phyloP scores from a whole-genome alignment of 1,140 invertebrate genomes.

The Drosophila sproati region DNA sequence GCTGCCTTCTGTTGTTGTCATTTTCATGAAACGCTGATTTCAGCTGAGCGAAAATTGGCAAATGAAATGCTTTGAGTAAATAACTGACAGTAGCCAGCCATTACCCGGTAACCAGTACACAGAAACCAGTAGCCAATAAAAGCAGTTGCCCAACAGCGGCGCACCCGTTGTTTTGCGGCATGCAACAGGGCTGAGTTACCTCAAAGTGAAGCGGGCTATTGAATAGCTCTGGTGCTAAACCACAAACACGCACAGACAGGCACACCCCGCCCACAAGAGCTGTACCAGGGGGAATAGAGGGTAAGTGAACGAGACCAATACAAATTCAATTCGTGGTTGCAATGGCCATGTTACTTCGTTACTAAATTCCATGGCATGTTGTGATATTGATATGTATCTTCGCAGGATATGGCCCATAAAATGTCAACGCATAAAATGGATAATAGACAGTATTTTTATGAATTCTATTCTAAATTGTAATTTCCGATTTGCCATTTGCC shows the following conservation, averaged over 20 bases:
- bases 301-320: constrained; percentile 34
- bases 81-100: constrained; percentile 50
- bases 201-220: constrained; percentile 26
- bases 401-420: too few relatives aligned
- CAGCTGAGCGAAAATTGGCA: constrained; percentile 72
- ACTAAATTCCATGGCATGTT: constrained; percentile 56
- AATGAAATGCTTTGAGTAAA: constrained; percentile 77
- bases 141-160: constrained; percentile 31
- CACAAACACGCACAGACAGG: constrained; percentile 68
- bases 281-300: neutral
- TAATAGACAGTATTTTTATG: too few relatives aligned
- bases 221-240: constrained; percentile 49
- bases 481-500: too few relatives aligned
- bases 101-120: neutral
- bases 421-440: too few relatives aligned
- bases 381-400: neutral
- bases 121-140: constrained; percentile 19
- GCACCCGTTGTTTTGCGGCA: constrained; percentile 49
- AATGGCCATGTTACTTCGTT: too few relatives aligned
- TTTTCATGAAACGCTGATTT: constrained; percentile 72
- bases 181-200: constrained; percentile 30
- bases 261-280: constrained; percentile 35
- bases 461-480: too few relatives aligned
- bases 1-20: constrained; percentile 49
- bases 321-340: constrained; percentile 59